Percentiles rank a stretch among this genome's conserved stretches.
Evolutionary conservation across 2,797 vertebrate genomes (phyloP).

Genomic region (Girardinus metallicus): DNA sequence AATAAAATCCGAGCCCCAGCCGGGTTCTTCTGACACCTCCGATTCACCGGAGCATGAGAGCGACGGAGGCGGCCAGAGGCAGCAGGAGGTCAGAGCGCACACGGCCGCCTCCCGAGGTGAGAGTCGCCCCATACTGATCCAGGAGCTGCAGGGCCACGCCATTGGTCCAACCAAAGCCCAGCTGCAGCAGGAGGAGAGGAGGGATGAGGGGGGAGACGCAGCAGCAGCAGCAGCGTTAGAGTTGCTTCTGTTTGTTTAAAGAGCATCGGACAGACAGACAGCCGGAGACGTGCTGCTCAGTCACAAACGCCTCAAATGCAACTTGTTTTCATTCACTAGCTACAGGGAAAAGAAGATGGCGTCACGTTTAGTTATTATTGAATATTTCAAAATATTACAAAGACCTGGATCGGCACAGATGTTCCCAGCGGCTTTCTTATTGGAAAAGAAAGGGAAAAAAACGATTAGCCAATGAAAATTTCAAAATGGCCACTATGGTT

Average conservation of each 20-base stretch:
- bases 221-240: background rate
- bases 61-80: constrained; percentile 50
- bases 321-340: background rate
- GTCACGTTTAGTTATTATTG: background rate
- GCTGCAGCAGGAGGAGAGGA: constrained; percentile 58
- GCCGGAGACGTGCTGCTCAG: background rate
- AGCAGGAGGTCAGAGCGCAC: constrained; percentile 46
- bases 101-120: constrained; percentile 66
- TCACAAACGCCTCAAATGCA: background rate
- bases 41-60: constrained; percentile 53
- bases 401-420: too few species aligned
- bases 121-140: constrained; percentile 74
- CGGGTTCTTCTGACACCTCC: constrained; percentile 28
- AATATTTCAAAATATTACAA: too few species aligned
- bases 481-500: too few species aligned
- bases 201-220: constrained; percentile 1
- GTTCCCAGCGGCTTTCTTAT: too few species aligned
- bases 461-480: too few species aligned
- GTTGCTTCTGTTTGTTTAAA: constrained; percentile 1
- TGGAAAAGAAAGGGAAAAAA: too few species aligned
- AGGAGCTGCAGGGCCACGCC: constrained; percentile 83
- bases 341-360: background rate
- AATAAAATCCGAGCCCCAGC: constrained; percentile 33
- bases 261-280: constrained; percentile 9
- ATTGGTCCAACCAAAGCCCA: constrained; percentile 88